Conservation (phyloP, 2,113 vertebrate genomes). For the Vulpes vulpes region DNA sequence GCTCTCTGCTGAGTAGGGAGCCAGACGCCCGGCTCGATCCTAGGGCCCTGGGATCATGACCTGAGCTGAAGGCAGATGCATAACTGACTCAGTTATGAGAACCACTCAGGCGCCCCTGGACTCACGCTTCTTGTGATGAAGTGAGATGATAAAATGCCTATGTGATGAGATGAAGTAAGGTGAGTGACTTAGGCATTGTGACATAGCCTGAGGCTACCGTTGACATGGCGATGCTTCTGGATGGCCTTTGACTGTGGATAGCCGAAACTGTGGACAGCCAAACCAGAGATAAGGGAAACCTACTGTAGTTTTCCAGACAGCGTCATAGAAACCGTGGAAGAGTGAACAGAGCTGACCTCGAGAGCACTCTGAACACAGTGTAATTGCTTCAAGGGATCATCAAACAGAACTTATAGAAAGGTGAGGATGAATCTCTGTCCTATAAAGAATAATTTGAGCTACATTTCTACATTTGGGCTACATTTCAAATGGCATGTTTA, state of each 20-base stretch:
- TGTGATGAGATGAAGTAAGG: background rate
- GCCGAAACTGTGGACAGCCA: background rate
- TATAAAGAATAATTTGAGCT: background rate
- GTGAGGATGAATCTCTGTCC: background rate
- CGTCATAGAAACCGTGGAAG: accelerated
- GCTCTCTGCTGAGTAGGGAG: background rate
- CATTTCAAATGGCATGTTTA: background rate
- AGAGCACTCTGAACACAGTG: background rate
- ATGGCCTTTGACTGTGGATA: background rate
- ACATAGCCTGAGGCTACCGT: background rate
- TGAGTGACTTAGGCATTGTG: background rate
- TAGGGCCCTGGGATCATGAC: background rate
- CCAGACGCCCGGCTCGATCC: accelerated
- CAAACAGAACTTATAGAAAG: background rate
- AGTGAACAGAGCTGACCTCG: accelerated
- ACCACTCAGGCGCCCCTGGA: background rate
- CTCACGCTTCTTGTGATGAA: background rate
- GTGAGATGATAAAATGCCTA: background rate
- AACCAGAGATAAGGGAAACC: background rate
- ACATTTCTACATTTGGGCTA: background rate
- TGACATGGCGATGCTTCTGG: background rate
- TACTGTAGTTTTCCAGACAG: too few species aligned
- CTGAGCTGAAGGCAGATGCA: background rate
- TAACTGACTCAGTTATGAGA: background rate
- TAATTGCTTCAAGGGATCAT: background rate